Evolutionary conservation across 2,888 invertebrate species (phyloP).

Genomic region (Loripinus fragilis): DNA sequence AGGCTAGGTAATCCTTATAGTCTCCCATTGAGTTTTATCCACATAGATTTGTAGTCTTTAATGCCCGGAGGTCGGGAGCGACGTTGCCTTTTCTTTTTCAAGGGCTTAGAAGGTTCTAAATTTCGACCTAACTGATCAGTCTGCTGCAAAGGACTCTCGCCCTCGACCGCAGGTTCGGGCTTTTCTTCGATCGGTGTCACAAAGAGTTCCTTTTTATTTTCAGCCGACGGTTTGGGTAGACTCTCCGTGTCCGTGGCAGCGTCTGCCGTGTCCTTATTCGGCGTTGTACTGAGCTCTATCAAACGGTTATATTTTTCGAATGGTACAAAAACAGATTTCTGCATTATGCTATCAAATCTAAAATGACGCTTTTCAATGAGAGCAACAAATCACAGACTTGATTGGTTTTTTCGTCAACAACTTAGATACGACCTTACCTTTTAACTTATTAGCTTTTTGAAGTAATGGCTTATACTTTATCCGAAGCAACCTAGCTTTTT

Average conservation of each 20-base stretch:
- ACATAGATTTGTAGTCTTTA: conserved; percentile 5
- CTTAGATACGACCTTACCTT: too few relatives aligned
- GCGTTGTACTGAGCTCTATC: not conserved
- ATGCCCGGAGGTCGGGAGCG: not conserved
- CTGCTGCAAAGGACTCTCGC: not conserved
- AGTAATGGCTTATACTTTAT: too few relatives aligned
- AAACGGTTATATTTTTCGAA: not conserved
- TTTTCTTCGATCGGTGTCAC: not conserved
- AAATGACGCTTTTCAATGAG: not conserved
- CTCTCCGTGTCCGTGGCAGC: not conserved
- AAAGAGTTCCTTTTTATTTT: not conserved
- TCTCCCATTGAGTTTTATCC: conserved; percentile 3
- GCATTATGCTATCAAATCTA: conserved; percentile 7
- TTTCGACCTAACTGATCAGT: not conserved
- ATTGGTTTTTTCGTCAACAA: too few relatives aligned
- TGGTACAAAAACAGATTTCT: conserved; percentile 6
- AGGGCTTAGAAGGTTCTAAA: not conserved
- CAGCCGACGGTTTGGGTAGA: not conserved
- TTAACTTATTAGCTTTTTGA: too few relatives aligned
- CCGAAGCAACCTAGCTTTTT: too few relatives aligned
- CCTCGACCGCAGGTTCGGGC: not conserved
- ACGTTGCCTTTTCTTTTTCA: conserved; percentile 3
- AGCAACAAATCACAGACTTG: not conserved
- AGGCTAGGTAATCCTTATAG: too few relatives aligned
- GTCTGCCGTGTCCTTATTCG: not conserved